Conservation (phyloP, 2,888 invertebrate genomes). For the Caradrina clavipalpis region DNA sequence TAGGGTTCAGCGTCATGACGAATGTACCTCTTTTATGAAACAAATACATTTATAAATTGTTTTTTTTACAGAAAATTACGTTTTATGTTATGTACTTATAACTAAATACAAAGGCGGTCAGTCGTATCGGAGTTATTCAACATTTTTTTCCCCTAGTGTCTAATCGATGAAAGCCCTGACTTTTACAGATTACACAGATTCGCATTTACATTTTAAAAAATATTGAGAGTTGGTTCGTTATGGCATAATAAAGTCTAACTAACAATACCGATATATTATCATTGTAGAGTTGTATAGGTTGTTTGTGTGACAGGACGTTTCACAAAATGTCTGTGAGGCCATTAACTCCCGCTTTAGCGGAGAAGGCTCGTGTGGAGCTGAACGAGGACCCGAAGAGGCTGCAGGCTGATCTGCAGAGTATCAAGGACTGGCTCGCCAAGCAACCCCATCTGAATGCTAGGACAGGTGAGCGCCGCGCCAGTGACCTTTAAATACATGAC, state of each 20-base stretch:
- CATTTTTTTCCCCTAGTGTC: too few species aligned
- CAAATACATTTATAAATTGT: too few species aligned
- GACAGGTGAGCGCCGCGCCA: constrained; percentile 65
- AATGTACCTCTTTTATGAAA: too few species aligned
- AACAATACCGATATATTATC: constrained; percentile 30
- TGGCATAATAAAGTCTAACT: background rate
- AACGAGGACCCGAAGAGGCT: constrained; percentile 88
- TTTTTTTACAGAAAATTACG: background rate
- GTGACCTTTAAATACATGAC: background rate
- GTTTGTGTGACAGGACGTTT: constrained; percentile 36
- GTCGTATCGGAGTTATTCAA: too few species aligned
- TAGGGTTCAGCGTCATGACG: too few species aligned
- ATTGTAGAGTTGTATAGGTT: constrained; percentile 43
- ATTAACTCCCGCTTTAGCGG: constrained; percentile 74
- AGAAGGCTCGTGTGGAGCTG: constrained; percentile 87
- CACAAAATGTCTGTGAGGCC: constrained; percentile 75
- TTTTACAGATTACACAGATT: too few species aligned
- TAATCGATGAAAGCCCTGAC: too few species aligned
- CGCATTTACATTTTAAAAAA: too few species aligned
- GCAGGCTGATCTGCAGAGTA: constrained; percentile 84
- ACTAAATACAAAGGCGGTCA: too few species aligned
- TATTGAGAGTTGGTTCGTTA: too few species aligned
- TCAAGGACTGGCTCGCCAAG: constrained; percentile 90
- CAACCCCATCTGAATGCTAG: constrained; percentile 88
- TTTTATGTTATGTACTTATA: background rate